These are phyloP conservation scores for Cartodere bifasciata DNA, from an alignment of 2,888 invertebrate species.

Conservation along the genomic window DNA sequence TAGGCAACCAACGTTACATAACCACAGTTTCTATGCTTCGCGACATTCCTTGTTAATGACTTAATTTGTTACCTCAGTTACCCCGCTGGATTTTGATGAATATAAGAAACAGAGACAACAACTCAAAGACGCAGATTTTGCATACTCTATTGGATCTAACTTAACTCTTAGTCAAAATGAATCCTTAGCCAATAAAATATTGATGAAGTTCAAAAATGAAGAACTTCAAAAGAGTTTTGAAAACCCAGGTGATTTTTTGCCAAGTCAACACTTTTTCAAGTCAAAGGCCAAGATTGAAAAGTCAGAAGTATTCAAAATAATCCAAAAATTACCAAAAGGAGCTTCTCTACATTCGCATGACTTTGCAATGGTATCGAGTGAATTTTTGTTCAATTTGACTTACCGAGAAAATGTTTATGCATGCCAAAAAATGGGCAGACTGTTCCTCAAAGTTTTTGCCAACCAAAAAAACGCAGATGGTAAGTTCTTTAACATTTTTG, in stretches of 20 bases:
- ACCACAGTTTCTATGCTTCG: too few species aligned
- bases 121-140: too few species aligned
- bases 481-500: too few species aligned
- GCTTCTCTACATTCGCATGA: slow-evolving; percentile 46
- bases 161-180: slow-evolving; percentile 29
- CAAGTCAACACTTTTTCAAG: slow-evolving; percentile 52
- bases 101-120: too few species aligned
- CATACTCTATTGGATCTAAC: slow-evolving; percentile 18
- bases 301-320: slow-evolving; percentile 51
- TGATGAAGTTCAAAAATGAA: slow-evolving; percentile 24
- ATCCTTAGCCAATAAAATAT: slow-evolving; percentile 22
- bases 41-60: too few species aligned
- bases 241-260: slow-evolving; percentile 37
- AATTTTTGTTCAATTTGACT: slow-evolving; percentile 46
- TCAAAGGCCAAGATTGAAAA: slow-evolving; percentile 43
- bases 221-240: slow-evolving; percentile 25
- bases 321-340: slow-evolving; percentile 62
- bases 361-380: slow-evolving; percentile 45
- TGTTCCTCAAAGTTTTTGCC: slow-evolving; percentile 10
- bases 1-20: too few species aligned
- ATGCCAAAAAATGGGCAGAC: slow-evolving; percentile 29
- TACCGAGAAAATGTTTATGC: slow-evolving; percentile 45
- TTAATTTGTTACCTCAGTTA: too few species aligned
- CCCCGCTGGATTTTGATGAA: too few species aligned
- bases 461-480: too few species aligned